Evolutionary conservation across 2,797 vertebrate genomes (phyloP).

Genomic region (Anas georgica): DNA sequence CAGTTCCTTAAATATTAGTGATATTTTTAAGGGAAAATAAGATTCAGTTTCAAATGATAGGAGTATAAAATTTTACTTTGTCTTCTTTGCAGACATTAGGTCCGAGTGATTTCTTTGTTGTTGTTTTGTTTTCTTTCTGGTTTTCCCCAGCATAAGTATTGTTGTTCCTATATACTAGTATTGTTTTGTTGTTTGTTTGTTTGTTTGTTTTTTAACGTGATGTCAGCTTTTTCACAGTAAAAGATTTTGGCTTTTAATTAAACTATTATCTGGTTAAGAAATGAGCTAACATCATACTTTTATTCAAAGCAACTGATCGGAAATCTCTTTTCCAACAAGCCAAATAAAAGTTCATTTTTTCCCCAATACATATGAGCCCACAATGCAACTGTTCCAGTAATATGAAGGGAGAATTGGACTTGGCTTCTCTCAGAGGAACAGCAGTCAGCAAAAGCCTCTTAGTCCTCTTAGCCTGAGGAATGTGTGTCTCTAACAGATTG

Average conservation of each 20-base stretch:
- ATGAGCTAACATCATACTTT: neutral
- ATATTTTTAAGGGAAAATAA: neutral
- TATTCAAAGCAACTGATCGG: neutral
- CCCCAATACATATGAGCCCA: neutral
- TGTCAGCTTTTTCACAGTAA: neutral
- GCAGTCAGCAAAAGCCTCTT: slow-evolving; percentile 73
- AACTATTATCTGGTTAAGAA: neutral
- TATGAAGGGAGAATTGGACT: slow-evolving; percentile 35
- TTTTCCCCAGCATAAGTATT: neutral
- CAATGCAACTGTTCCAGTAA: slow-evolving; percentile 34
- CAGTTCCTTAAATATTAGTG: neutral
- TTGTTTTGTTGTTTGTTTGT: neutral
- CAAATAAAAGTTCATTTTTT: neutral
- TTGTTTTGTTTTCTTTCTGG: neutral
- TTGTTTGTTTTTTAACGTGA: neutral
- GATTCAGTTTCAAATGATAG: neutral
- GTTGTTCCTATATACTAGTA: neutral
- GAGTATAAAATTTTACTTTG: neutral
- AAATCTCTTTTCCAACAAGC: neutral
- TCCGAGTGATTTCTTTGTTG: neutral
- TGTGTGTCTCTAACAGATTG: slow-evolving; percentile 73
- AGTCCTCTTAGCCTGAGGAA: slow-evolving; percentile 72
- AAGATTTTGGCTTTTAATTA: neutral
- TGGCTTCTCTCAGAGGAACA: slow-evolving; percentile 67
- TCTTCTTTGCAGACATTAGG: neutral